Base-by-base conservation (phyloP, 30 jellyfish, hydroid and myxozoan genomes). In the Aurelia coerulea region DNA sequence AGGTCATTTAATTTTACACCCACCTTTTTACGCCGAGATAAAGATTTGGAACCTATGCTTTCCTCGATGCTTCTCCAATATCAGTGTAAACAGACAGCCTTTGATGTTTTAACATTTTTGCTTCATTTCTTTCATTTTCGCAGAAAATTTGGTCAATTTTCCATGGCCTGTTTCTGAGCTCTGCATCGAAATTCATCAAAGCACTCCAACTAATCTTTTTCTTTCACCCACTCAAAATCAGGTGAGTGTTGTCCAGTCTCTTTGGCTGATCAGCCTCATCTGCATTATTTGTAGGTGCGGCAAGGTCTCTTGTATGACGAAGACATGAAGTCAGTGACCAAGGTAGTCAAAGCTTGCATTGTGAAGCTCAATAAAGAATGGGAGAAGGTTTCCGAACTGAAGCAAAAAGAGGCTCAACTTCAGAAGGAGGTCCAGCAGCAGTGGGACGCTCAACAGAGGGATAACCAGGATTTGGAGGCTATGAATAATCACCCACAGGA, bases 271-370 rank as follows among this genome's bases (percentile, higher is more conserved):
- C 85, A 67, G 74, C 79, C 88, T 84, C 93, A 84, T 84, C 93
- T 84, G 93, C 75, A 60, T 60, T 84, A 65, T 83, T 88, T 90
- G 68, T 83, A 90, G 97, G 97, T 90, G 69, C 80, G 86, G 90
- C 92, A 73, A 64, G 97, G 97, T 13, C 74, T 90, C 79, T 88
- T 90, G 41, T 81, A 78, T 53, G 97, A 90, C 46, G 97, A 90
- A 1, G 97, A 90, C 65, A 86, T 78, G 68, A 90, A 76, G 37
- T 76, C 87, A n/a, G 92, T 90, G 59, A 88, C 97, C 77, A 90
- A 90, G 68, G 88, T 88, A 4, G 97, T 90, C 51, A 76, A 80
- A 33, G 91, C 94, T 3, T 81, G 92, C 78, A 90, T 90, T 62
- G 64, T 16, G 16, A 78, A 83, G 74, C 89, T 90, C 67, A 90